Evolutionary conservation across 1,140 invertebrate genomes (phyloP).

Genomic region (Drosophila carrolli): DNA sequence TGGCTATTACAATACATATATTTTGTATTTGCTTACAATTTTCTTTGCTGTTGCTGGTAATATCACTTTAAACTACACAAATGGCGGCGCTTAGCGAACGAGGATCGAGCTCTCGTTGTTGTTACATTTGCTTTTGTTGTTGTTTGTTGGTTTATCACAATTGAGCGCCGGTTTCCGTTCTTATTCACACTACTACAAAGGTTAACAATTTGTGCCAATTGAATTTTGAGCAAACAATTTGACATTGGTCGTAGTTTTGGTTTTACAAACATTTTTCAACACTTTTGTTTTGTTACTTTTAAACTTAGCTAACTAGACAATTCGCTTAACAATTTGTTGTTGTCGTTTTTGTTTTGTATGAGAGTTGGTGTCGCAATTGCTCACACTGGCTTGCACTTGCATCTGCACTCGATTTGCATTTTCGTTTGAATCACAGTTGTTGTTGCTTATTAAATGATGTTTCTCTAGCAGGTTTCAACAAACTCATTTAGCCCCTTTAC

Average conservation of each 20-base stretch:
- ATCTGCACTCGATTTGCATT: conserved; percentile 49
- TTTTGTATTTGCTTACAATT: conserved; percentile 50
- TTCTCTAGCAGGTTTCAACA: conserved; percentile 60
- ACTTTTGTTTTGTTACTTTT: conserved; percentile 53
- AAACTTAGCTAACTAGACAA: conserved; percentile 80
- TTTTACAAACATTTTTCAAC: conserved; percentile 64
- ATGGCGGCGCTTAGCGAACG: conserved; percentile 66
- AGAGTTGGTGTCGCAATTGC: conserved; percentile 37
- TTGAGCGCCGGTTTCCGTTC: conserved; percentile 67
- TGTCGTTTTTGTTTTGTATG: conserved; percentile 46
- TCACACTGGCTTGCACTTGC: conserved; percentile 48
- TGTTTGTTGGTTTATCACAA: conserved; percentile 70
- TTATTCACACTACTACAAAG: conserved; percentile 74
- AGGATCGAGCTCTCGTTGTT: conserved; percentile 56
- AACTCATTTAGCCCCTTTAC: conserved; percentile 42
- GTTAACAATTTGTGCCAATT: conserved; percentile 81
- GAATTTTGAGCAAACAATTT: conserved; percentile 73
- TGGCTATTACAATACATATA: conserved; percentile 43
- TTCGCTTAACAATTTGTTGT: conserved; percentile 76
- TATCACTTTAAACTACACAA: conserved; percentile 81
- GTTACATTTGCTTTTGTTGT: conserved; percentile 68
- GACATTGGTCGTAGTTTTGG: conserved; percentile 70
- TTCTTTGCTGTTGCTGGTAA: conserved; percentile 58
- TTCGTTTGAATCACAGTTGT: conserved; percentile 80
- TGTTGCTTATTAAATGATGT: conserved; percentile 83